Evolutionary conservation across 1,140 invertebrate genomes (phyloP), one percentile per base, ranked within the genome.

Genomic region (Drosophila carrolli): DNA sequence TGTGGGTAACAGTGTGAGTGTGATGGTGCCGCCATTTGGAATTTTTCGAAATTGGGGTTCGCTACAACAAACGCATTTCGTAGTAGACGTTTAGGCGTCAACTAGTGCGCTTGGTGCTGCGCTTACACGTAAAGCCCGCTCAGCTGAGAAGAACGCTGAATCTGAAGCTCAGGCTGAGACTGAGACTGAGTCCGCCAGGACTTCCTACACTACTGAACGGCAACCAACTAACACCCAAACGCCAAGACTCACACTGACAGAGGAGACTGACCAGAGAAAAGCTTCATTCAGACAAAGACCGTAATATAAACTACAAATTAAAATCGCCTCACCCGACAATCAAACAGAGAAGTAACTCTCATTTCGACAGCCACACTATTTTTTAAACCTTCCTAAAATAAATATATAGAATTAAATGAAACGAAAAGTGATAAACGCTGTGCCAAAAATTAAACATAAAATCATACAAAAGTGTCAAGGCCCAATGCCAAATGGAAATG

Each of bases 1-100:
- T 63, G 13, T 71, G 19, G 29, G 41, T 32, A 37, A 38, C 13
- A 51, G 50, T 65, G 50, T 27, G 46, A 50, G 73, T 90, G 46
- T 70, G 80, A 60, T 77, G 73, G 81, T 90, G 90, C 86, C 90
- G 90, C 90, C 90, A 91, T 91, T 91, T 91, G 86, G 81, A 91
- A 91, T 88, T 91, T 86, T 88, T 91, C 86, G 90, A 91, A 92
- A 92, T 92, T 91, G 90, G 91, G 91, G 84, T 92, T 92, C 78
- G 90, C 90, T 92, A 91, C 89, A 92, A 91, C 91, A 90, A 92
- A 82, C 88, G 80, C 81, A 89, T 92, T 92, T 92, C 92, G 92
- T 92, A 92, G 92, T 92, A 92, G 92, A 92, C 92, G 91, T 92
- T 92, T 92, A 92, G 92, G 92, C 92, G 92, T 92, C 92, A 92